phyloP scores from a whole-genome alignment of 2,113 vertebrate genomes.

The Dissostichus mawsoni region DNA sequence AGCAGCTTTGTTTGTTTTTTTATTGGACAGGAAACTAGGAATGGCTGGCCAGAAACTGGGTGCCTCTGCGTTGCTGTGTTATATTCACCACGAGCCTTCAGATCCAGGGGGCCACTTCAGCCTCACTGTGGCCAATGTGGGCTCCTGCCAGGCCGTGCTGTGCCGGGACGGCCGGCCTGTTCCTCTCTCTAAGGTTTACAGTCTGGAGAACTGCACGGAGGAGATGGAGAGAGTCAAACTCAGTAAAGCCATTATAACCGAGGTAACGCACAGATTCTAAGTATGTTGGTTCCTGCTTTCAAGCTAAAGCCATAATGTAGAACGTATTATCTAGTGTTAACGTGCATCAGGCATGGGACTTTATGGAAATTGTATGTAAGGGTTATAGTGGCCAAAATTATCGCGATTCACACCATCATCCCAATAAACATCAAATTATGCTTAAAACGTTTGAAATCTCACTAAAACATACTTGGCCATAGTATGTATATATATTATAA shows the following conservation, averaged over 20 bases:
- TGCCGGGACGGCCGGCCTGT: conserved; percentile 91
- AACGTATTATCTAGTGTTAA: conserved; percentile 13
- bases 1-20: conserved; percentile 17
- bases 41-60: conserved; percentile 97
- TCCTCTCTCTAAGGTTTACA: conserved; percentile 92
- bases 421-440: no score
- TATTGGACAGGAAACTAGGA: conserved; percentile 90
- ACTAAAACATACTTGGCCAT: no score
- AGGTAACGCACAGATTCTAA: conserved; percentile 82
- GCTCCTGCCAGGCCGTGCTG: conserved; percentile 92
- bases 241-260: conserved; percentile 96
- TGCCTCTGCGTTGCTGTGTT: conserved; percentile 94
- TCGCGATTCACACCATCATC: no score
- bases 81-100: conserved; percentile 88
- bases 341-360: background rate
- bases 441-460: no score
- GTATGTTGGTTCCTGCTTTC: background rate
- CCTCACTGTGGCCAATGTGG: conserved; percentile 94
- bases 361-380: no score
- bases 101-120: conserved; percentile 89
- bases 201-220: conserved; percentile 90
- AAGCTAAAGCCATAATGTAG: background rate
- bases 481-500: no score
- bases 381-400: no score
- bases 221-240: conserved; percentile 92